These are phyloP conservation scores for Nomada goodeniana DNA, from an alignment of 2,888 invertebrate species.

Conservation along the genomic window DNA sequence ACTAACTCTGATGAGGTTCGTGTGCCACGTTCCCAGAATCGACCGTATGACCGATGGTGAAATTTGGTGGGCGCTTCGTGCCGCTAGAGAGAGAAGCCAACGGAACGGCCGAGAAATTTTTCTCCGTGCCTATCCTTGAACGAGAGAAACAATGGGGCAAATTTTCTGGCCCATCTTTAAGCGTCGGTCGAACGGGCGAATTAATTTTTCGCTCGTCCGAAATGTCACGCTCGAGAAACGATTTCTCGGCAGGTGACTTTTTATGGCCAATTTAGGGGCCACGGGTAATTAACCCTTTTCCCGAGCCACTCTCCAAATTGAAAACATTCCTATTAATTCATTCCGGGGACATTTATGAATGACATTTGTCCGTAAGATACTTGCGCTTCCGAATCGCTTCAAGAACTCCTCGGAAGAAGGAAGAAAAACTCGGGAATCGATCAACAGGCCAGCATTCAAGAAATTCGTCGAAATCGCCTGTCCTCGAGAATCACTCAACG, in stretches of 20 bases:
- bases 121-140: not conserved
- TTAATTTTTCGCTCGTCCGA: not conserved
- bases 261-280: no score
- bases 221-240: not conserved
- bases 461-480: constrained; percentile 11
- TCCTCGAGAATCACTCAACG: constrained; percentile 33
- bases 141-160: not conserved
- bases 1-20: constrained; percentile 76
- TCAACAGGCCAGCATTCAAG: not conserved
- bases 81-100: not conserved
- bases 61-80: constrained; percentile 60
- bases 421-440: not conserved
- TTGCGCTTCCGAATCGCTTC: no score
- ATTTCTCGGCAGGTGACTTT: no score
- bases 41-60: constrained; percentile 72
- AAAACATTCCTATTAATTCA: no score
- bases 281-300: no score
- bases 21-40: constrained; percentile 66
- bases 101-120: constrained; percentile 3
- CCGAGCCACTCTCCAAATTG: no score
- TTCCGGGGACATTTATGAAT: no score
- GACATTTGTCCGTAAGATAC: no score
- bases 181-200: not conserved
- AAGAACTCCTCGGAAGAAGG: no score
- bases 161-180: not conserved